phyloP scores from a whole-genome alignment of 2,888 invertebrate genomes.

The Criorhina ranunculi region DNA sequence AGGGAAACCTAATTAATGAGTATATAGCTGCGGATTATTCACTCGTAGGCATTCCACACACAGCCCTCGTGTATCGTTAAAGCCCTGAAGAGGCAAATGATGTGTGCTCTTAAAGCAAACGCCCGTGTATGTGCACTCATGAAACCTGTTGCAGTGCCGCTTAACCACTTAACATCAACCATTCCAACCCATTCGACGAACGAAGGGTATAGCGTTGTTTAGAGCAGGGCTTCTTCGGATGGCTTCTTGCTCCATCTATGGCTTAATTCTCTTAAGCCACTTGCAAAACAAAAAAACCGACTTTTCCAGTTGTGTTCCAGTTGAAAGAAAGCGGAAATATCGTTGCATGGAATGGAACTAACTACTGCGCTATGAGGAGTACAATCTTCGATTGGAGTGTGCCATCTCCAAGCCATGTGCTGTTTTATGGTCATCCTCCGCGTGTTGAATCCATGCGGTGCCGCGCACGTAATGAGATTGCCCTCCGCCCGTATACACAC shows the following conservation, averaged over 20 bases:
- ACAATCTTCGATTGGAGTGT: conserved; percentile 60
- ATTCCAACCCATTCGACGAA: not conserved
- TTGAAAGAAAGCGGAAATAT: conserved; percentile 62
- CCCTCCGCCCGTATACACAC: conserved; percentile 24
- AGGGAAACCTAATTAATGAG: conserved; percentile 9
- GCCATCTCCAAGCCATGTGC: conserved; percentile 51
- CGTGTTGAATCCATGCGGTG: conserved; percentile 45
- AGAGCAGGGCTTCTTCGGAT: conserved; percentile 3
- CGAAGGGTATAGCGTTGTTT: conserved; percentile 14
- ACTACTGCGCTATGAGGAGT: conserved; percentile 20
- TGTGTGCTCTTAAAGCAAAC: conserved; percentile 5
- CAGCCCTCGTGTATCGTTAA: not conserved
- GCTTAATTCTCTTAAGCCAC: conserved; percentile 32
- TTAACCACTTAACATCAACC: not conserved
- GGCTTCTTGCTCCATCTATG: conserved; percentile 1
- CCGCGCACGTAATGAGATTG: conserved; percentile 45
- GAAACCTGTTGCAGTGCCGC: conserved; percentile 17
- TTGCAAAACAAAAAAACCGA: conserved; percentile 30
- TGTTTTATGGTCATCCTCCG: conserved; percentile 50
- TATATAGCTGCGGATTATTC: conserved; percentile 12
- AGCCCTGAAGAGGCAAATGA: not conserved
- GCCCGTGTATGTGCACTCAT: not conserved
- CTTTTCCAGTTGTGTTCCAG: conserved; percentile 54
- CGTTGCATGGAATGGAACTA: conserved; percentile 32
- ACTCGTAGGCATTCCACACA: conserved; percentile 16